phyloP scores from a whole-genome alignment of 1,140 invertebrate genomes.

The Leptopilina boulardi region DNA sequence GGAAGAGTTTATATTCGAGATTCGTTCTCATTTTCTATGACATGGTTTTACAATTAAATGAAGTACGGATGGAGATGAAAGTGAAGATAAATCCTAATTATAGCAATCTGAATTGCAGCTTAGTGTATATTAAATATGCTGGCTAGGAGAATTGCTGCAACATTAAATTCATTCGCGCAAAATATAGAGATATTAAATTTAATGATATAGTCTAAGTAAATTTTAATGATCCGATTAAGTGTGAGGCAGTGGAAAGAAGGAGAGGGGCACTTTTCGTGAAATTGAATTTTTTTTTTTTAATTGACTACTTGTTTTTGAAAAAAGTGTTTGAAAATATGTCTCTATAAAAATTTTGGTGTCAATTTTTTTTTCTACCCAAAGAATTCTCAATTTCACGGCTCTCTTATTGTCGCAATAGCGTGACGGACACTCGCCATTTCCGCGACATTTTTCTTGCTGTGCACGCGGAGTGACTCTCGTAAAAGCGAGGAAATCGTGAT shows the following conservation, averaged over 20 bases:
- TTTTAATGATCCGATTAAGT: background rate
- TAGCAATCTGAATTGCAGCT: constrained; percentile 2
- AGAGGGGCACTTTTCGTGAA: background rate
- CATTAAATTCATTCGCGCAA: constrained; percentile 18
- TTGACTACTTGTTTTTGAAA: background rate
- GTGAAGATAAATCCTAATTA: constrained; percentile 16
- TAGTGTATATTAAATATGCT: background rate
- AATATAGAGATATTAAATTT: constrained; percentile 21
- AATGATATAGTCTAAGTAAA: background rate
- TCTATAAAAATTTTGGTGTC: constrained; percentile 51
- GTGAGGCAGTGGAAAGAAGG: background rate
- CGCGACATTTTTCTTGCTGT: constrained; percentile 52
- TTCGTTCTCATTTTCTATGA: background rate
- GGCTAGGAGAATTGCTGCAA: background rate
- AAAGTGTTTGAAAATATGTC: background rate
- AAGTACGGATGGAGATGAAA: background rate
- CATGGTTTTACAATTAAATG: constrained; percentile 12
- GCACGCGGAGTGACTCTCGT: constrained; percentile 46
- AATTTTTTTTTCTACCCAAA: constrained; percentile 39
- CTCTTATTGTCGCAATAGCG: constrained; percentile 50
- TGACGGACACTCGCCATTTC: constrained; percentile 50
- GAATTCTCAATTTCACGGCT: constrained; percentile 57
- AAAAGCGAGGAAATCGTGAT: constrained; percentile 49
- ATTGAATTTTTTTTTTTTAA: background rate
- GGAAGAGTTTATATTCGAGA: background rate